phyloP scores from a whole-genome alignment of 2,797 vertebrate species.

The Melanotaenia pygmaea region DNA sequence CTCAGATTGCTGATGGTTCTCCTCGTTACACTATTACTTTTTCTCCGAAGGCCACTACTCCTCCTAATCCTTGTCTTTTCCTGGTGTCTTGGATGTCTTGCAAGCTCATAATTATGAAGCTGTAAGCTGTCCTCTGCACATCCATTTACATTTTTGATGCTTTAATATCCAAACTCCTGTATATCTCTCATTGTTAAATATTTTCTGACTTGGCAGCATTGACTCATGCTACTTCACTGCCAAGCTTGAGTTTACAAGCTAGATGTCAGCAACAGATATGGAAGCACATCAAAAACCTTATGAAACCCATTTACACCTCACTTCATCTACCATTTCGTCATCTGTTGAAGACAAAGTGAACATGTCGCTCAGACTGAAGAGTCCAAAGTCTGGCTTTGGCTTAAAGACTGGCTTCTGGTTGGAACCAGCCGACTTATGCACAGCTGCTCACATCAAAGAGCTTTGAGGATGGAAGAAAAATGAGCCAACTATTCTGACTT shows the following conservation, averaged over 20 bases:
- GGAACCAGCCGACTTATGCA: slow-evolving; percentile 47
- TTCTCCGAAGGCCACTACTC: background rate
- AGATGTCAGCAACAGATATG: too few relatives aligned
- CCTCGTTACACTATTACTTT: background rate
- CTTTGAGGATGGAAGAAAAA: slow-evolving; percentile 46
- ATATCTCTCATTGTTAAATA: background rate
- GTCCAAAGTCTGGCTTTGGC: slow-evolving; percentile 40
- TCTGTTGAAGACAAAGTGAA: slow-evolving; percentile 38
- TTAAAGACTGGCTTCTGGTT: slow-evolving; percentile 56
- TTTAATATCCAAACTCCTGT: background rate
- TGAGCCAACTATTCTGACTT: slow-evolving; percentile 57
- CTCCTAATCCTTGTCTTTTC: background rate
- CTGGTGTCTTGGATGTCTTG: background rate
- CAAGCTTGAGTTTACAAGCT: too few relatives aligned
- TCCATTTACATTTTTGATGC: background rate
- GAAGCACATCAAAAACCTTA: background rate
- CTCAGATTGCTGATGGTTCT: background rate
- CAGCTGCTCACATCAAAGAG: slow-evolving; percentile 64
- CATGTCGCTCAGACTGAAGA: slow-evolving; percentile 51
- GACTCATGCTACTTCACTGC: background rate
- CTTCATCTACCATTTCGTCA: slow-evolving; percentile 29
- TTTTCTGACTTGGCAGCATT: background rate
- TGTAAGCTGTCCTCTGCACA: background rate
- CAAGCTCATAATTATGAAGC: background rate
- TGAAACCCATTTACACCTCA: background rate